phyloP scores from a whole-genome alignment of 1,140 invertebrate genomes.

The Parasteatoda tepidariorum region DNA sequence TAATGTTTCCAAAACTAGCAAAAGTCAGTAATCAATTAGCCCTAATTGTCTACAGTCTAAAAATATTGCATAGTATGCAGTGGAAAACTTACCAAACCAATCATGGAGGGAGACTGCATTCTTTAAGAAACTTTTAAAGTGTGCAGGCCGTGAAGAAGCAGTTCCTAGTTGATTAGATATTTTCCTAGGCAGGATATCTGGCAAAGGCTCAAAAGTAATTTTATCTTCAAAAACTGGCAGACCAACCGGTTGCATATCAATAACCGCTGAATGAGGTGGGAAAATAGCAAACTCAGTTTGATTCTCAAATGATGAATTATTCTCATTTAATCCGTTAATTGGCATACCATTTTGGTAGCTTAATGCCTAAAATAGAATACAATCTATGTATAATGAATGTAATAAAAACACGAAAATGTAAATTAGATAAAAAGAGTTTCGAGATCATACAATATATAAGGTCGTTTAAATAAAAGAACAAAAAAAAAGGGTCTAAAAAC shows the following conservation, averaged over 20 bases:
- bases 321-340: slow-evolving; percentile 31
- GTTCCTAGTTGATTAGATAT: slow-evolving; percentile 11
- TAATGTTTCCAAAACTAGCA: too few species aligned
- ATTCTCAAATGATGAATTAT: slow-evolving; percentile 44
- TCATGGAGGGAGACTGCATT: slow-evolving; percentile 65
- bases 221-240: slow-evolving; percentile 37
- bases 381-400: background rate
- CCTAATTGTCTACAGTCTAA: too few species aligned
- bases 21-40: too few species aligned
- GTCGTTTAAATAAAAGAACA: background rate
- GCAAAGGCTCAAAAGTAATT: slow-evolving; percentile 67
- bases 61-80: too few species aligned
- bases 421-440: background rate
- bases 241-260: slow-evolving; percentile 38
- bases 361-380: slow-evolving; percentile 13
- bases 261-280: slow-evolving; percentile 49
- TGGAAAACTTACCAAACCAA: slow-evolving; percentile 68
- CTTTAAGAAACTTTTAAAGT: slow-evolving; percentile 61
- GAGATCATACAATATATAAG: background rate
- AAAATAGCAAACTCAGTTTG: slow-evolving; percentile 52
- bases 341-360: slow-evolving; percentile 49
- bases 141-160: slow-evolving; percentile 59
- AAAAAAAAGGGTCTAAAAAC: background rate
- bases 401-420: background rate
- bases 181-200: slow-evolving; percentile 63